Evolutionary conservation across 2,888 invertebrate genomes (phyloP), one percentile per base, ranked within the genome.

Genomic region (Teinopalpus imperialis): DNA sequence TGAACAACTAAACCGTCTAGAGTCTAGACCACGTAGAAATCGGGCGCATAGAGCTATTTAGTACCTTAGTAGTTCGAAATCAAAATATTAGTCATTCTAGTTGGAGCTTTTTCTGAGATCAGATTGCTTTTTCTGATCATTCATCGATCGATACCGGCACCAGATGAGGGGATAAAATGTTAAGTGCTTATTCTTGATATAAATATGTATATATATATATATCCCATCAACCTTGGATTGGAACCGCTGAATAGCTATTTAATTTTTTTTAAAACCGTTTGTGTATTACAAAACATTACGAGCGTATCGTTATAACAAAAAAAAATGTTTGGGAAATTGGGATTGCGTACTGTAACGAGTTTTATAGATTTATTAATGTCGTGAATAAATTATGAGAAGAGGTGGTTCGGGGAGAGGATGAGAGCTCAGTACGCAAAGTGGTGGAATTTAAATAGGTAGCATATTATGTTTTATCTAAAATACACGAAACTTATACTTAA

Each of bases 351-450:
- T 35, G 27, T 40, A 47, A 51, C 40, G 43, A 31, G 27, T 48
- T 53, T 53, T 51, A 53, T 51, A 43, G 44, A 47, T 50, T 53
- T 50, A 48, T 48, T 53, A 53, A 46, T 27, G 44, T 46, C 26
- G 13, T 46, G 45, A 48, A 50, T 53, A 46, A 43, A 42, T 39
- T 46, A 49, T 36, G 41, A 44, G 36, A 40, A 5, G 34, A 43
- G 34, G 29, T 20, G 9, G 26, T 30, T 21, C 30, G 26, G 10
- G 27, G 43, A 30, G 43, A 26, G 30, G 23, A 24, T 14, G 26
- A 14, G 21, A 12, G 18, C 10, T 31, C 12, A 31, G 32, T 13
- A 16, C 23, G 34, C 26, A 44, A 44, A 44, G 18, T 44, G 26
- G 18, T 18, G 31, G 31, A 21, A 30, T 37, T 24, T 31, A 37